Evolutionary conservation across 92 coral and sea anemone genomes (phyloP), one percentile per base, ranked within the genome.

Genomic region (Porites divaricata): DNA sequence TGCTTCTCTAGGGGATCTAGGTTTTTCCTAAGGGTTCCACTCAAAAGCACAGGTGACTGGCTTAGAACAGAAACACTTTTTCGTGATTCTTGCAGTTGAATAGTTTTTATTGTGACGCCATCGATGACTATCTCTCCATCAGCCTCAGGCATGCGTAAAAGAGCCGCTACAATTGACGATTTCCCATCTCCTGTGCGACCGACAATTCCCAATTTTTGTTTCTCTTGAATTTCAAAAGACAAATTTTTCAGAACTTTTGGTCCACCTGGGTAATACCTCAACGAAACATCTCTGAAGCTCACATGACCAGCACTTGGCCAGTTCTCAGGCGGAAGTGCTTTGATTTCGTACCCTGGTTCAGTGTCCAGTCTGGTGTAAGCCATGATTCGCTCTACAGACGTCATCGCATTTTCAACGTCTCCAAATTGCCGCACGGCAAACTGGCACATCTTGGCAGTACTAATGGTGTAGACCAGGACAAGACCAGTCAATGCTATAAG

Each of bases 131-230:
- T 81, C 8, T 70, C 78, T 58, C 86, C 86, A 1, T 81, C 78
- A 26, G 86, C 77, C 16, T 81, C 86, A 56, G 86, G 86, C 86
- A 81, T 81, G 78, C 86, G 86, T 13, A 81, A 57, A 11, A 81
- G 65, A 45, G 86, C 78, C 22, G 86, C 86, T 2, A 81, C 78
- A 68, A 81, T 41, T 6, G 86, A 81, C 28, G 86, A 81, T 69
- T 81, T 81, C 20, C 85, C 86, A 45, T 66, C 76, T 72, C 86
- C 86, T 13, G 86, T 81, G 56, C 86, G 61, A 17, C 86, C 86
- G 1, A 72, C 86, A 14, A 81, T 68, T 69, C 86, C 86, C 13
- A 81, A 14, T 21, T 71, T 81, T 13, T 57, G 53, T 71, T 81
- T 81, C 19, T 23, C 86, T 57, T 70, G 58, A 72, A 81, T 81